Conservation (phyloP, 2,797 vertebrate genomes). For the Cyclura pinguis region DNA sequence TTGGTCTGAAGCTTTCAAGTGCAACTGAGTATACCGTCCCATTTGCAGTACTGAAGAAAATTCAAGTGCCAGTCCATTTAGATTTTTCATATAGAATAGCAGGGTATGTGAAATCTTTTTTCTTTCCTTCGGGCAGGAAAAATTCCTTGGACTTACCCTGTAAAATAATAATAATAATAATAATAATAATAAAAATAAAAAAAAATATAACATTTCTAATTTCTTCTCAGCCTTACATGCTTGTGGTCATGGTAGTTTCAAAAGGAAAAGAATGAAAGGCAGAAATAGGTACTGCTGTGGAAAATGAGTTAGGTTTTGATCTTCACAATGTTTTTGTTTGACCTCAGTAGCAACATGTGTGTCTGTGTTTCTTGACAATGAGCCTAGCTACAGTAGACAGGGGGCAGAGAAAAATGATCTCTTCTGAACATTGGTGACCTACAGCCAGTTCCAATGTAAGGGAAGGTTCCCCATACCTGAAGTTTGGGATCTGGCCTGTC, state of each 20-base stretch:
- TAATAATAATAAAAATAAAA: not conserved
- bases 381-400: not conserved
- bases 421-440: not conserved
- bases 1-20: not conserved
- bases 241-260: not conserved
- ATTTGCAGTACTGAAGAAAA: not conserved
- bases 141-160: not conserved
- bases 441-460: not conserved
- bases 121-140: not conserved
- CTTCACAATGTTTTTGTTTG: not conserved
- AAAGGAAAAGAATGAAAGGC: not conserved
- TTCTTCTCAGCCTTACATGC: not conserved
- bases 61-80: not conserved
- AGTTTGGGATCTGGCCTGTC: not conserved
- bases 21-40: not conserved
- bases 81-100: not conserved
- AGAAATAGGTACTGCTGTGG: not conserved
- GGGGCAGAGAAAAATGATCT: not conserved
- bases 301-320: not conserved
- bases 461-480: not conserved
- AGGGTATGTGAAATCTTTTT: too few relatives aligned
- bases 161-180: too few relatives aligned
- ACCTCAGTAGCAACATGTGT: not conserved
- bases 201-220: not conserved
- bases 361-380: not conserved